Base-by-base conservation (phyloP, 2,113 vertebrate species). In the Corydoras maculifer region DNA sequence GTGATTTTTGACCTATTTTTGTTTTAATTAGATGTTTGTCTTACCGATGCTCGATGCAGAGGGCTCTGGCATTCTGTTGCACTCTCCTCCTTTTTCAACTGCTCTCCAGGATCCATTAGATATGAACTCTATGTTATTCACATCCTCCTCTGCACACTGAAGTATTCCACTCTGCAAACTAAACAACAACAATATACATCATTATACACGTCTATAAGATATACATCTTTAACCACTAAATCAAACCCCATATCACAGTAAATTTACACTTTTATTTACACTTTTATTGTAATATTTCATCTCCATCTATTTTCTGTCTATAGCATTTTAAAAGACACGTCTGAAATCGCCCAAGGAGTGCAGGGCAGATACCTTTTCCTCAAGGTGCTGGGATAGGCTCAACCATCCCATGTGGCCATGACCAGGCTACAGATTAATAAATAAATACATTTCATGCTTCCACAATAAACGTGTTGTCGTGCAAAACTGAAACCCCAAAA, bases 121-220 rank as follows among this genome's bases (percentile, higher is more conserved):
- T 82, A 92, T 78, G 79, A 87, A 93, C 70, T 94, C 91, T 0
- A 93, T 92, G 72, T 93, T 92, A 2, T 92, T 90, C 0, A 90
- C 88, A 0, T 89, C 88, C 76, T 92, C 86, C 29, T 64, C 75
- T 1, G 90, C 91, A 74, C 89, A 88, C 0, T 84, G 90, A 76
- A 94, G 82, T 81, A 93, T 93, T 82, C 90, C 90, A 5, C 91
- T 92, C 68, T 93, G 86, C 14, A 94, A 87, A 83, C 93, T 94
- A 55, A 4, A 66, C 12, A 55, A 15, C 58, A 14, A 31, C 8
- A 74, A 61, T 18, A 69, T 30, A 25, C 54, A 55, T 60, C 54
- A 35, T 62, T n/a, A 71, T 25, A 25, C 18, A 25, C 18, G 2
- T 25, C 18, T 25, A 25, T 25, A 25, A 25, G 18, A 25, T 25